Evolutionary conservation across 2,797 vertebrate species (phyloP).

Genomic region (Sebastiscus albofasciatus): DNA sequence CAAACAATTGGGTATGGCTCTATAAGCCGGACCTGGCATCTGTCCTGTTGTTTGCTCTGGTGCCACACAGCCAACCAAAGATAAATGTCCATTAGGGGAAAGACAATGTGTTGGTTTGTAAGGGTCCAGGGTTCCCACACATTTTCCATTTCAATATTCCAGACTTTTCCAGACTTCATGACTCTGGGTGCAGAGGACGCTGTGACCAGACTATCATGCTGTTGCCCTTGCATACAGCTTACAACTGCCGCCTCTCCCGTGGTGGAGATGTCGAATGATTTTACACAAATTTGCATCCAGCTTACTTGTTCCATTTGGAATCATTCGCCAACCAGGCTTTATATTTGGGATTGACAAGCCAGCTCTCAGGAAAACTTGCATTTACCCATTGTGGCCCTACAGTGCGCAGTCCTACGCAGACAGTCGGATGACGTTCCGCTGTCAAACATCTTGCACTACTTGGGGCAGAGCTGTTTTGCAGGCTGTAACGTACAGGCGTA

Average conservation of each 20-base stretch:
- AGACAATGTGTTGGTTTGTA: neutral
- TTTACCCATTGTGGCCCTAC: neutral
- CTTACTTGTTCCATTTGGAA: neutral
- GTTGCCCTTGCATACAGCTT: neutral
- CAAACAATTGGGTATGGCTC: constrained; percentile 23
- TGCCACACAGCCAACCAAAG: constrained; percentile 61
- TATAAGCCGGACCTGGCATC: constrained; percentile 52
- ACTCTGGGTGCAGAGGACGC: neutral
- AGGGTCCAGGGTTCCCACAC: neutral
- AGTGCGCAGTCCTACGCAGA: neutral
- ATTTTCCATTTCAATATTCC: neutral
- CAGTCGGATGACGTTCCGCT: neutral
- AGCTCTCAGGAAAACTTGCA: neutral
- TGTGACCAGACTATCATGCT: neutral
- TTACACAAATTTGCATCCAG: neutral
- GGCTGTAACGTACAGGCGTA: neutral
- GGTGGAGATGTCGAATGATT: neutral
- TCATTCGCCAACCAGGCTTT: neutral
- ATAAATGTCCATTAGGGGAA: constrained; percentile 54
- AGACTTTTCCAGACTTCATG: neutral
- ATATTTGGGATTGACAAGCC: neutral
- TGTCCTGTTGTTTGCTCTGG: constrained; percentile 37
- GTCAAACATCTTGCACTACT: neutral
- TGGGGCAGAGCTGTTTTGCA: neutral
- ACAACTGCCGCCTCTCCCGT: neutral